A percentile compares a stretch with the other conserved stretches of the same genome.
These are phyloP conservation scores for Diplazon laetatorius DNA, from an alignment of 2,888 invertebrate genomes.

Conservation along the genomic window DNA sequence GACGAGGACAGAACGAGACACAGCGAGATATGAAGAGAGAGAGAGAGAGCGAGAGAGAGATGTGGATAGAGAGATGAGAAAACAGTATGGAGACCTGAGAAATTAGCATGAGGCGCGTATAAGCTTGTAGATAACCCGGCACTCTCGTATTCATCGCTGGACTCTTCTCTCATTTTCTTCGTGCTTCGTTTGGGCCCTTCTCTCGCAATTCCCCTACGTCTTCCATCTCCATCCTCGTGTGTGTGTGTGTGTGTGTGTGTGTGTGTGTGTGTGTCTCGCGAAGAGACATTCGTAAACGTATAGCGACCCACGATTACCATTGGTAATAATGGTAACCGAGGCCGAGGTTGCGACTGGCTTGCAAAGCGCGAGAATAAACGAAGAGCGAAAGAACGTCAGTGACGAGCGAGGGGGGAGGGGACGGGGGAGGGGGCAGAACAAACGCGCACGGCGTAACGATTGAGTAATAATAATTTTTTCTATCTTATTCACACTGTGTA, in stretches of 20 bases:
- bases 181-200: slow-evolving; percentile 3
- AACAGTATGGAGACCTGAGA: slow-evolving; percentile 63
- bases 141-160: slow-evolving; percentile 67
- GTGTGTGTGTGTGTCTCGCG: neutral
- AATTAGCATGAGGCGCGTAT: slow-evolving; percentile 63
- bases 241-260: neutral
- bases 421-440: neutral
- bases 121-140: slow-evolving; percentile 61
- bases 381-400: slow-evolving; percentile 31
- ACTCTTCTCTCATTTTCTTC: slow-evolving; percentile 57
- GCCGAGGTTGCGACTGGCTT: slow-evolving; percentile 52
- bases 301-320: slow-evolving; percentile 36
- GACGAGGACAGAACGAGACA: neutral
- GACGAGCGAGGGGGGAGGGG: slow-evolving; percentile 10
- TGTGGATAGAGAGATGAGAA: slow-evolving; percentile 62
- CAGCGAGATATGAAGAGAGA: slow-evolving; percentile 5
- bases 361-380: slow-evolving; percentile 49
- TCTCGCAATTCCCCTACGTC: slow-evolving; percentile 12
- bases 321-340: slow-evolving; percentile 38
- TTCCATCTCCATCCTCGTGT: neutral
- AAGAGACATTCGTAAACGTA: slow-evolving; percentile 14
- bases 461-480: slow-evolving; percentile 38
- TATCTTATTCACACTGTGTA: neutral
- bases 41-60: no score
- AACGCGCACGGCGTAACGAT: slow-evolving; percentile 38